These are phyloP conservation scores for Dendrocopos noguchii DNA, from an alignment of 2,113 vertebrate genomes.

Conservation along the genomic window DNA sequence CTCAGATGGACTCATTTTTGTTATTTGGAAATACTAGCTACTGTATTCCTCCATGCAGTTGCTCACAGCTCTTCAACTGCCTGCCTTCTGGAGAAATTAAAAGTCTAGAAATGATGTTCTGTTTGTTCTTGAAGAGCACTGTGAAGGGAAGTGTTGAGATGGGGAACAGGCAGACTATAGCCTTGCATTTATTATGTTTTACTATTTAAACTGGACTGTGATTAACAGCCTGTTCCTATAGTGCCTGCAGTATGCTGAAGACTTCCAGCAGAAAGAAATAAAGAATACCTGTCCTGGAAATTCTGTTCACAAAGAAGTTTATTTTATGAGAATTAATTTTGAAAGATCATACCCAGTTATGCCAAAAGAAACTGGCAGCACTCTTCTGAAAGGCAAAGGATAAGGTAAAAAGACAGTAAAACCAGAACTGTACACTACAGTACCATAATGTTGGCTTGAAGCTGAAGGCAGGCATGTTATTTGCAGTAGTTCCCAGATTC, in stretches of 20 bases:
- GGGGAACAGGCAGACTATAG: neutral
- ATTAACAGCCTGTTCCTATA: neutral
- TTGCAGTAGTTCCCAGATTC: neutral
- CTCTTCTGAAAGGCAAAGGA: neutral
- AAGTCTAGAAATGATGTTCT: neutral
- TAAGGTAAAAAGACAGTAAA: neutral
- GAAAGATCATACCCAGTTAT: neutral
- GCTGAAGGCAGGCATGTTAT: neutral
- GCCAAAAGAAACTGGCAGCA: neutral
- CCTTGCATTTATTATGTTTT: conserved; percentile 18
- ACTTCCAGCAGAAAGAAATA: neutral
- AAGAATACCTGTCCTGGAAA: neutral
- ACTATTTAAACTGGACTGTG: neutral
- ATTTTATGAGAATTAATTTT: neutral
- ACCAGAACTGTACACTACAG: neutral
- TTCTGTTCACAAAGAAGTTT: neutral
- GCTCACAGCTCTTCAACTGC: neutral
- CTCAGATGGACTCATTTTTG: neutral
- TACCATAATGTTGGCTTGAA: neutral
- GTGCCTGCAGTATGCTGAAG: neutral
- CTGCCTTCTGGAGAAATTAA: neutral
- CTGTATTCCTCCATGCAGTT: neutral
- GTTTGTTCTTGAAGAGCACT: neutral
- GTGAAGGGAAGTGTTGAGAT: neutral
- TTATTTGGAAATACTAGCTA: neutral